A percentile compares a stretch with the other conserved stretches of the same genome.
phyloP scores from a whole-genome alignment of 1,140 invertebrate genomes.

The Pemphigus obesinymphae region DNA sequence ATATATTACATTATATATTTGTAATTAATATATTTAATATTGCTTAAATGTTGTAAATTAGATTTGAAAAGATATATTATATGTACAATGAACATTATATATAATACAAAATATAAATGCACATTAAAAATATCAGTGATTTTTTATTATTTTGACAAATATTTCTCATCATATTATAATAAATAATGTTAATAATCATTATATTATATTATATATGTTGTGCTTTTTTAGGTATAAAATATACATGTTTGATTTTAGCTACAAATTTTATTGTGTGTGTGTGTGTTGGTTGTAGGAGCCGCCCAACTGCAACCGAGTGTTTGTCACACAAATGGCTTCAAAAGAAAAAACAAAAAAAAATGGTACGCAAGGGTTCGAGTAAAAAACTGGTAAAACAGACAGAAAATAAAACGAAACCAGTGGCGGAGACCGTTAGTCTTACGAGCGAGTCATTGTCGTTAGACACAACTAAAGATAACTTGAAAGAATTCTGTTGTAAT shows the following conservation, averaged over 20 bases:
- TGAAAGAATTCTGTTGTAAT: background rate
- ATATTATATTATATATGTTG: too few species aligned
- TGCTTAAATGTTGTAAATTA: background rate
- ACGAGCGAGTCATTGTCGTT: background rate
- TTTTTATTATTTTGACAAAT: too few species aligned
- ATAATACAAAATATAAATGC: background rate
- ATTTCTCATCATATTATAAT: too few species aligned
- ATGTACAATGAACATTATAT: background rate
- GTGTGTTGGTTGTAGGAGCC: constrained; percentile 59
- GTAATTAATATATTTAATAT: background rate
- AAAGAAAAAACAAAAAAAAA: constrained; percentile 36
- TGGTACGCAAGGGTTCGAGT: background rate
- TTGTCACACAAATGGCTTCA: constrained; percentile 69
- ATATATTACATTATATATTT: background rate
- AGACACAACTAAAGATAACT: background rate
- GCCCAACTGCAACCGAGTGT: constrained; percentile 68
- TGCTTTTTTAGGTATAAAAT: too few species aligned
- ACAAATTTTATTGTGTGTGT: constrained; percentile 36
- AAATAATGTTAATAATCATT: too few species aligned
- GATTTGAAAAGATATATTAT: background rate
- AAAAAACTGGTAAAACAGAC: background rate
- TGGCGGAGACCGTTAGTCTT: background rate
- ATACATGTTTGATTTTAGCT: background rate
- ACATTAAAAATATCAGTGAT: background rate
- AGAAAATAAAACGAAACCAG: background rate